Evolutionary conservation across 35 echinoderm and acorn worm species (phyloP), one percentile per base, ranked within the genome.

Genomic region (Stichopus chloronotus): DNA sequence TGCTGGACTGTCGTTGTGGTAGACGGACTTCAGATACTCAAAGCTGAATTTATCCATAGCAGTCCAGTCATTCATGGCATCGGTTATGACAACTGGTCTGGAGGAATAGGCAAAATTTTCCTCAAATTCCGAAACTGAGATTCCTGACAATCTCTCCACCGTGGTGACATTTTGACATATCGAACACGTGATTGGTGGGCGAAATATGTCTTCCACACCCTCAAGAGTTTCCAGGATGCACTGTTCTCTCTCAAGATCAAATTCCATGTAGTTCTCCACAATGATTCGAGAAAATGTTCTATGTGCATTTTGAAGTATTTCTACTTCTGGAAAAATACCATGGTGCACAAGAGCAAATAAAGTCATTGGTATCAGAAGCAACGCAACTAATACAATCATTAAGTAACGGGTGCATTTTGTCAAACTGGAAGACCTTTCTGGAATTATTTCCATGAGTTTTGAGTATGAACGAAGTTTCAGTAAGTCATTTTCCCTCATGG

Each of bases 11-110:
- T 94, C 93, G 20, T 83, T 61, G 21, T 63, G 60, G 87, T 96
- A 96, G 7, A 96, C 90, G 9, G 53, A 52, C 59, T 94, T 86
- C 52, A 96, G 92, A 59, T 91, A 96, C 9, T 94, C 93, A 92
- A 96, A 96, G 76, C 95, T 94, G 72, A 96, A 96, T 53, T 59
- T 87, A 7, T 94, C 92, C 19, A 63, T 8, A 12, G 95, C 95
- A 10, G 95, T 94, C 95, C 95, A 96, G 8, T 82, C 93, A 8
- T 76, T 53, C 90, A 92, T 94, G 6, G 92, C 95, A 85, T 96
- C 95, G 16, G 88, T 92, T 4, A 96, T 94, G 7, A 94, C 78
- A 2, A 96, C 88, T 55, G 95, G 95, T 52, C 69, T 25, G 6
- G 81, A 79, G 16, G 88, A 94, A 86, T 96, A 96, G 0, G 95